Conservation (phyloP, 2,113 vertebrate species). For the Atractosteus spatula region DNA sequence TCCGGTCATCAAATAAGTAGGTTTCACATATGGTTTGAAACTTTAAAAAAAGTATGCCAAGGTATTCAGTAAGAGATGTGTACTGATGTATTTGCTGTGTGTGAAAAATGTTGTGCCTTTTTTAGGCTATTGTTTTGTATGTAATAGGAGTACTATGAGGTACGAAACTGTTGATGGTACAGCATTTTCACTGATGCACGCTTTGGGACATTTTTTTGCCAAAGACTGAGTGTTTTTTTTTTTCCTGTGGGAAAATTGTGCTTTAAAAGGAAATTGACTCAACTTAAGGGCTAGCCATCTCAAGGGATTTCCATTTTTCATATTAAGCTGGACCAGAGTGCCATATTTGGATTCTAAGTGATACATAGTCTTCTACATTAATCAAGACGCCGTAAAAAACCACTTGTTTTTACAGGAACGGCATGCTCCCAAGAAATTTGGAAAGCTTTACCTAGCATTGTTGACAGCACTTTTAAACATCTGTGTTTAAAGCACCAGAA, state of each 20-base stretch:
- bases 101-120: neutral
- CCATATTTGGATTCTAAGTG: constrained; percentile 76
- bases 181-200: constrained; percentile 36
- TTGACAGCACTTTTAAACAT: too few relatives aligned
- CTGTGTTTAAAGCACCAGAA: too few relatives aligned
- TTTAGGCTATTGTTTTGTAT: constrained; percentile 22
- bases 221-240: constrained; percentile 55
- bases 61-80: neutral
- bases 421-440: neutral
- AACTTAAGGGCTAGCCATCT: constrained; percentile 64
- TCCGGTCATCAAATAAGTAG: neutral
- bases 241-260: constrained; percentile 85
- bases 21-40: neutral
- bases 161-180: constrained; percentile 34
- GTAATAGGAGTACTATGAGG: constrained; percentile 36
- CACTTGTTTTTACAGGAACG: constrained; percentile 16
- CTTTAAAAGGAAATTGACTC: constrained; percentile 70
- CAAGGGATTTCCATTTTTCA: constrained; percentile 70
- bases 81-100: neutral
- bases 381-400: neutral
- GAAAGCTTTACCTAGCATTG: too few relatives aligned
- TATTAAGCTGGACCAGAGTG: constrained; percentile 70
- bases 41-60: neutral
- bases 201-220: constrained; percentile 52
- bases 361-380: neutral